Evolutionary conservation across 1,140 invertebrate genomes (phyloP), one percentile per base, ranked within the genome.

Genomic region (Eubasilissa regina): DNA sequence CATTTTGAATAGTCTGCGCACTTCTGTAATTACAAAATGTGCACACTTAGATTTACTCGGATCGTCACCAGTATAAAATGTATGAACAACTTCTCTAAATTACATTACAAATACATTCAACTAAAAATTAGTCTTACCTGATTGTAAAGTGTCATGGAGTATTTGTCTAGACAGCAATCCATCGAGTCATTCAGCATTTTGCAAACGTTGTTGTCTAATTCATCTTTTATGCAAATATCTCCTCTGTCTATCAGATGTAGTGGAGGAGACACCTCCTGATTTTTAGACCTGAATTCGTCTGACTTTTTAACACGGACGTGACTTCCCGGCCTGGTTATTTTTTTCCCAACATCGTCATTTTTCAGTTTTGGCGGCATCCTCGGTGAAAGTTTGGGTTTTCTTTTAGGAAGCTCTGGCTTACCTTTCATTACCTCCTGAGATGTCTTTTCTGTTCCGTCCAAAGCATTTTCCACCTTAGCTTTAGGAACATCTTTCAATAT

Each of bases 351-450:
- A 53, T 12, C 48, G 12, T 25, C 51, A 51, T 11, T 64, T 21
- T 48, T 62, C 10, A 66, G 21, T 68, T 74, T 75, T 21, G 51
- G n/a, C 35, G n/a, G 19, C n/a, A 35, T 13, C 58, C 35, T 74
- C 58, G 48, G 64, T 11, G 72, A 76, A 3, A 82, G 25, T 64
- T 82, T 82, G 15, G 81, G 81, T 64, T 82, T 82, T 60, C 79
- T 45, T 78, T 80, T 82, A 0, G 79, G 81, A 13, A 82, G 76
- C 55, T 74, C 79, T 13, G 81, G 81, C 62, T 82, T 82, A 47
- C 76, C 78, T 60, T 35, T 66, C 15, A n/a, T n/a, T n/a, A 60
- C 17, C 19, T 60, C 19, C 3, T 3, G 56, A 21, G n/a, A 1
- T 51, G 11, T 51, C 25, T 35, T 35, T 35, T 51, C 11, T 8